phyloP scores from a whole-genome alignment of 2,888 invertebrate genomes.

The Sinotaia quadrata region DNA sequence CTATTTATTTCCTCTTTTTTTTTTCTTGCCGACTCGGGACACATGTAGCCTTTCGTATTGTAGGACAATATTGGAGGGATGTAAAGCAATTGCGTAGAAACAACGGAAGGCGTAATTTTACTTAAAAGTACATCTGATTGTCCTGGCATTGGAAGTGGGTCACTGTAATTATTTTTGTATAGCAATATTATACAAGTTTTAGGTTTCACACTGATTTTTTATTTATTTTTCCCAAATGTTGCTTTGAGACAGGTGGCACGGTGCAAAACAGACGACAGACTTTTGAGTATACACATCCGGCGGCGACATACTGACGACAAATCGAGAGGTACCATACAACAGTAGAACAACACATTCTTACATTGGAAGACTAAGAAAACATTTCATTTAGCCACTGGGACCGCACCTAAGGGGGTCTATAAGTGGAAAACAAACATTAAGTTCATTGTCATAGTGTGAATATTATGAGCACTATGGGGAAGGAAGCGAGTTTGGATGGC shows the following conservation, averaged over 20 bases:
- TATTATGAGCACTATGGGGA: conserved; percentile 60
- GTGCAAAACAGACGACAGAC: neutral
- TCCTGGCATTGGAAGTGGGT: no score
- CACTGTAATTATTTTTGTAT: no score
- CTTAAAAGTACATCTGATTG: no score
- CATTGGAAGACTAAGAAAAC: neutral
- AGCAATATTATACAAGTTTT: no score
- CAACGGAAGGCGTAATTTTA: no score
- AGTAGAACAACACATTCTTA: neutral
- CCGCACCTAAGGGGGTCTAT: neutral
- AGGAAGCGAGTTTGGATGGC: conserved; percentile 62
- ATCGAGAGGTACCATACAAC: neutral
- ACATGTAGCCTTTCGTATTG: no score
- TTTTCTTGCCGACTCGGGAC: no score
- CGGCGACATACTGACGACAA: conserved; percentile 23
- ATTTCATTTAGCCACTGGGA: no score
- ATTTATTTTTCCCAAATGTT: neutral
- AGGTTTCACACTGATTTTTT: no score
- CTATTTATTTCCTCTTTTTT: no score
- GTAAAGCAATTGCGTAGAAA: no score
- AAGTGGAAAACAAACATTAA: conserved; percentile 16
- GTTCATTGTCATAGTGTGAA: conserved; percentile 7
- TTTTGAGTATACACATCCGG: conserved; percentile 18
- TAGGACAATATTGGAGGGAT: no score
- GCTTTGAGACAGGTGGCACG: neutral